These are phyloP conservation scores for Parthenolecanium corni DNA, from an alignment of 2,888 invertebrate species.

Conservation along the genomic window DNA sequence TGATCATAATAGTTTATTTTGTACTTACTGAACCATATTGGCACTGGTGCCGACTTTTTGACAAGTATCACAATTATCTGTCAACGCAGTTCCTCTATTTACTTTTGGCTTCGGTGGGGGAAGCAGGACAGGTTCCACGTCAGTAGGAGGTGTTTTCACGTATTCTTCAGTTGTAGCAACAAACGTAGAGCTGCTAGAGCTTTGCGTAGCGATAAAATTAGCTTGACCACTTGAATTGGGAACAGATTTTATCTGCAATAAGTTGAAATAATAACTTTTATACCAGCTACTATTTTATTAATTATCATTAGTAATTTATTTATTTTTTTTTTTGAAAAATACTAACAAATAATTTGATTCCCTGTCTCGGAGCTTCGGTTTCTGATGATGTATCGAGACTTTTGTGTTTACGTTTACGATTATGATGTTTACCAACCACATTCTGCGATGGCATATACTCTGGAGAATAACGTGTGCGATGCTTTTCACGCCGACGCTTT, in stretches of 20 bases:
- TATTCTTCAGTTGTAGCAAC: constrained; percentile 27
- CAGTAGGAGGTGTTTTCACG: background rate
- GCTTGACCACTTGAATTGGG: constrained; percentile 57
- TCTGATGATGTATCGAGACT: constrained; percentile 30
- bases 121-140: background rate
- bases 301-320: background rate
- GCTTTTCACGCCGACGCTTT: constrained; percentile 33
- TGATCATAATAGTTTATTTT: too few relatives aligned
- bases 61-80: constrained; percentile 30
- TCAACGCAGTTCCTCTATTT: background rate
- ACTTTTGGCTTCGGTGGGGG: background rate
- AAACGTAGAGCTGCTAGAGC: constrained; percentile 21
- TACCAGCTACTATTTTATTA: background rate
- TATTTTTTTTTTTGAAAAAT: background rate
- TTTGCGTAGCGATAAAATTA: constrained; percentile 23
- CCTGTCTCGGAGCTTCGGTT: constrained; percentile 32
- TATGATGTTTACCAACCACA: constrained; percentile 25
- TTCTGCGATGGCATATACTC: constrained; percentile 30
- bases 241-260: constrained; percentile 58
- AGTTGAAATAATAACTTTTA: constrained; percentile 2
- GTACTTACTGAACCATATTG: constrained; percentile 53
- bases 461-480: constrained; percentile 34
- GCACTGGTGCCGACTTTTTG: constrained; percentile 26
- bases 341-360: constrained; percentile 35
- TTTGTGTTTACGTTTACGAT: constrained; percentile 34